Evolutionary conservation across 2,888 invertebrate species (phyloP), one percentile per base, ranked within the genome.

Genomic region (Amitus sp.): DNA sequence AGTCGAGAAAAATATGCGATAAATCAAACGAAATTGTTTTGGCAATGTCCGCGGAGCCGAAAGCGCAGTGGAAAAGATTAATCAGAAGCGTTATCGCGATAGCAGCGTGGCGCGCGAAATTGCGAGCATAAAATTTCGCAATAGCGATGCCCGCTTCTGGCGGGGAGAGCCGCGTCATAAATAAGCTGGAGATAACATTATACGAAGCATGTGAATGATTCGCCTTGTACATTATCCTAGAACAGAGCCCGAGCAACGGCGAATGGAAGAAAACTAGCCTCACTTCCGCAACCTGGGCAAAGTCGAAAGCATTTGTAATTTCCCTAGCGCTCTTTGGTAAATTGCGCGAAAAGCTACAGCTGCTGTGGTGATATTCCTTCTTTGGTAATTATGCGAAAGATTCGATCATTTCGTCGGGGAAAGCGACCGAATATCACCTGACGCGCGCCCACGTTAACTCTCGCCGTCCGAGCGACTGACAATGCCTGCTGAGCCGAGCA

Each of bases 151-250:
- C 46, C 63, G 47, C 62, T 62, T 65, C 47, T 50, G 51, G 47
- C 59, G 50, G 54, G 55, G 58, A 40, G 60, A 49, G 67, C 62
- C 62, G 66, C 45, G 65, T 61, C 63, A 69, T 71, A 73, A 71
- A 73, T 70, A 71, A 68, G 61, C 68, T 62, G 66, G 58, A 73
- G 73, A 70, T 73, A 73, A 70, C 70, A 70, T 71, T 71, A n/a
- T n/a, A 73, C 70, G 62, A 60, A 49, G 58, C 63, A 49, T 60
- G 69, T 71, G 69, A 73, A 73, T 73, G 69, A 73, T 70, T 63
- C 39, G 62, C 65, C 57, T 53, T 66, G 66, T 66, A 66, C 65
- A 68, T 68, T 69, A 69, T 53, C 68, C 64, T 67, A 52, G 67
- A 67, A 56, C 61, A 65, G 59, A 54, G 45, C 54, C 54, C 46